Conservation (phyloP, 2,797 vertebrate genomes). For the Pterois miles region DNA sequence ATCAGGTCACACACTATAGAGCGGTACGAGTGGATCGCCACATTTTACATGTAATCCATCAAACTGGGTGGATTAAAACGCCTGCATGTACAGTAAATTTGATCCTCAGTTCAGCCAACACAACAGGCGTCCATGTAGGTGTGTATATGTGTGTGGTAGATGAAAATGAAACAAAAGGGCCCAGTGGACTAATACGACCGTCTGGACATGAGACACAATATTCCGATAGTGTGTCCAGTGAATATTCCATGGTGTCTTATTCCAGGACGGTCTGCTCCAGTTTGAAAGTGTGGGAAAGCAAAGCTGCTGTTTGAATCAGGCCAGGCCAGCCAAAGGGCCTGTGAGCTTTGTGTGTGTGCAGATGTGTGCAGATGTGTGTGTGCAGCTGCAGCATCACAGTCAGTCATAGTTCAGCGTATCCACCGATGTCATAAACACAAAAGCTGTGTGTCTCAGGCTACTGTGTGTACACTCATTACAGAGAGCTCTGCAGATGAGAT, state of each 20-base stretch:
- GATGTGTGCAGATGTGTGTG: slow-evolving; percentile 15
- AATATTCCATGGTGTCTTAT: slow-evolving; percentile 54
- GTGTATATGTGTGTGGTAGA: background rate
- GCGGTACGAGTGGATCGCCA: background rate
- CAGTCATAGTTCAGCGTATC: slow-evolving; percentile 35
- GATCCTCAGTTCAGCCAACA: slow-evolving; percentile 9
- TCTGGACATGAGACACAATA: slow-evolving; percentile 48
- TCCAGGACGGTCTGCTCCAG: slow-evolving; percentile 50
- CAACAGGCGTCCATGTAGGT: background rate
- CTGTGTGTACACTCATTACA: slow-evolving; percentile 1
- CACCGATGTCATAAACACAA: slow-evolving; percentile 56
- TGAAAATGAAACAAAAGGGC: background rate
- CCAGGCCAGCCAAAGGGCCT: slow-evolving; percentile 47
- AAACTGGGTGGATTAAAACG: slow-evolving; percentile 35
- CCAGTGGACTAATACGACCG: slow-evolving; percentile 2
- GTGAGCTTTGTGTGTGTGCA: slow-evolving; percentile 15
- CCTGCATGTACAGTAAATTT: slow-evolving; percentile 8
- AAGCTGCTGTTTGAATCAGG: slow-evolving; percentile 36
- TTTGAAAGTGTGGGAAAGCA: slow-evolving; percentile 73
- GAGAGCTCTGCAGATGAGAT: slow-evolving; percentile 43
- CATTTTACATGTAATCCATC: slow-evolving; percentile 35
- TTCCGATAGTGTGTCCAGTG: slow-evolving; percentile 41
- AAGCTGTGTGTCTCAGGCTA: slow-evolving; percentile 7
- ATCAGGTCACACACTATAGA: slow-evolving; percentile 17
- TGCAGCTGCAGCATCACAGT: slow-evolving; percentile 56